Conservation (phyloP, 2,113 vertebrate genomes). For the Arenaria interpres region DNA sequence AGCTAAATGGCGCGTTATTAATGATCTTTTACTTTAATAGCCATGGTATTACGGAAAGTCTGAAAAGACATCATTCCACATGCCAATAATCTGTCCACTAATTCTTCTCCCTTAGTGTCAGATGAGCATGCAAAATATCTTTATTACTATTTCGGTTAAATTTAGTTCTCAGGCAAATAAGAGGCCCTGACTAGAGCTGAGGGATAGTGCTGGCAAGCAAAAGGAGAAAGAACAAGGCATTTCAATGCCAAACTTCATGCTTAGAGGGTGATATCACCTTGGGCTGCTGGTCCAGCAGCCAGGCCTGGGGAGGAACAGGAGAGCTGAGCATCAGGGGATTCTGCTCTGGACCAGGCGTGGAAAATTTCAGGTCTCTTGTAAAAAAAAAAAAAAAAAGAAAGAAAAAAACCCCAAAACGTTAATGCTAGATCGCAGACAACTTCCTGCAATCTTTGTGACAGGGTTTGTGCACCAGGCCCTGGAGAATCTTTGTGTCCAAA, state of each 20-base stretch:
- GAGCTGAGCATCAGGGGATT: constrained; percentile 1
- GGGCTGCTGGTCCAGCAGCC: constrained; percentile 15
- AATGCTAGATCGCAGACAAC: background rate
- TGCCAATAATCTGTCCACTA: background rate
- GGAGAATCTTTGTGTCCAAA: constrained; percentile 9
- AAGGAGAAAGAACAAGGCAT: constrained; percentile 34
- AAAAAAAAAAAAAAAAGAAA: background rate
- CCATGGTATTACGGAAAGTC: background rate
- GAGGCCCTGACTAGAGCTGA: constrained; percentile 24
- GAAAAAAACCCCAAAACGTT: background rate
- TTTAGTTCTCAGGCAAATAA: constrained; percentile 57
- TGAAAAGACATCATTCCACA: background rate
- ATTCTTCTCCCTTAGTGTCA: constrained; percentile 5
- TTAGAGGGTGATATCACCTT: constrained; percentile 60
- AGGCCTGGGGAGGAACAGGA: background rate
- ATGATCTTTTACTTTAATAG: constrained; percentile 17
- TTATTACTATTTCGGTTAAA: background rate
- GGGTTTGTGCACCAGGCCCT: background rate
- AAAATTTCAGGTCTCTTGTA: constrained; percentile 29
- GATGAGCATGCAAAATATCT: constrained; percentile 24
- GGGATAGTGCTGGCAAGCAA: constrained; percentile 47
- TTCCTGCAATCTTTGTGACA: constrained; percentile 50
- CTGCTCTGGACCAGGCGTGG: constrained; percentile 12
- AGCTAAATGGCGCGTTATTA: background rate
- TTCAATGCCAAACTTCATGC: constrained; percentile 44